Percentiles rank a stretch among this genome's conserved stretches.
Evolutionary conservation across 2,797 vertebrate genomes (phyloP).

Genomic region (Pelodytes ibericus): DNA sequence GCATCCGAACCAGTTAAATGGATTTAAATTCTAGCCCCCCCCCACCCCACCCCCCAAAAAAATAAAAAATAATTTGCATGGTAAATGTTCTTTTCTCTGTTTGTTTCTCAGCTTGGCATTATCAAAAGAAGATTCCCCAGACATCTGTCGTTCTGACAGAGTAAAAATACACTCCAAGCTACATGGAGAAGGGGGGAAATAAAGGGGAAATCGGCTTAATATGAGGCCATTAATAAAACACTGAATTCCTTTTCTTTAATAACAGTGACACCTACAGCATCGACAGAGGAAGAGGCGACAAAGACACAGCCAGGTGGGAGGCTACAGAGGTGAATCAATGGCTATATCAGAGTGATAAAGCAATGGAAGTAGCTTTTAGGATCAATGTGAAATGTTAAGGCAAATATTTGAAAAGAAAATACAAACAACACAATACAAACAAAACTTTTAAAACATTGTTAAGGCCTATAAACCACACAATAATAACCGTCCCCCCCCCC

Average conservation of each 20-base stretch:
- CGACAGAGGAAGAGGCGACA: background rate
- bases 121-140: slow-evolving; percentile 61
- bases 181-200: slow-evolving; percentile 32
- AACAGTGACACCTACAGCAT: slow-evolving; percentile 71
- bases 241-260: slow-evolving; percentile 60
- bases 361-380: background rate
- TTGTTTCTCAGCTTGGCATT: slow-evolving; percentile 46
- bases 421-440: too few relatives aligned
- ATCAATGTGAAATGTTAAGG: background rate
- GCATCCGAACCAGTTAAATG: slow-evolving; percentile 23
- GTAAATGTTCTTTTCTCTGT: slow-evolving; percentile 27
- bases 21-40: slow-evolving; percentile 7
- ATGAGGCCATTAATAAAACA: slow-evolving; percentile 18
- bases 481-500: too few relatives aligned
- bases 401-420: background rate
- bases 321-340: background rate
- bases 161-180: slow-evolving; percentile 45
- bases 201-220: slow-evolving; percentile 20
- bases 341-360: background rate
- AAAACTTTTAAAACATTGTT: too few relatives aligned
- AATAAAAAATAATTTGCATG: slow-evolving; percentile 33
- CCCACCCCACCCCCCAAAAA: too few relatives aligned
- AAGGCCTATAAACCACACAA: too few relatives aligned
- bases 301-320: background rate
- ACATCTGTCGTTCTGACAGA: slow-evolving; percentile 54